Base-by-base conservation (phyloP, 2,113 vertebrate species). In the Furnarius figulus region DNA sequence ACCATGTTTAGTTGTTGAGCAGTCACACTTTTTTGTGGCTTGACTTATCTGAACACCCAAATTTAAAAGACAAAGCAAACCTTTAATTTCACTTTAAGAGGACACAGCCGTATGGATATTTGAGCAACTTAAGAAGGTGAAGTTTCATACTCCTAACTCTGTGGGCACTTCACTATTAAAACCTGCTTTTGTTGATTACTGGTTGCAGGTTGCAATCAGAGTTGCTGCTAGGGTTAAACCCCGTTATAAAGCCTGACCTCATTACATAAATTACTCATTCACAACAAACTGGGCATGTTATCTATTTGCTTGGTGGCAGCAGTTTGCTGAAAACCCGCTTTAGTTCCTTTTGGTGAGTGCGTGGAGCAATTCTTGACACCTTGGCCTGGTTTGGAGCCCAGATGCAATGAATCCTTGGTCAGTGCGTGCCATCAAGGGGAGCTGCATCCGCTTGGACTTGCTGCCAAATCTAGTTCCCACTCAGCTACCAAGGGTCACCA, bases 341-440 rank as follows among this genome's bases (percentile, higher is more conserved):
- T 96, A 95, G 97, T 97, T 98, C 88, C 1, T 62, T 55, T 71
- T 88, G 66, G 78, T 65, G 83, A 52, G 85, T 5, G 35, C 0
- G 0, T 83, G 65, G 80, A 87, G 82, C 93, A 66, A 12, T 23
- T 30, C 58, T 85, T 65, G 90, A 61, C 55, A 50, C 70, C 47
- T 73, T 49, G 70, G 73, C 33, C 37, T 77, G 52, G 44, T 95
- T 95, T 93, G 97, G 94, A 97, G 97, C 95, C 97, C 95, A 72
- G 95, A 96, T 88, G 94, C 91, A 65, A 55, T 95, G 89, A 91
- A 89, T 96, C 96, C 96, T 95, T 98, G 98, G 98, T 97, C 97
- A 97, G 97, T 93, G 96, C 91, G 22, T 96, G 97, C 85, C 97
- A 98, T 96, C 97, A 96, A 92, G 70, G 76, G 98, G 96, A 98